These are phyloP conservation scores for Bambusicola thoracicus DNA, from an alignment of 2,113 vertebrate species.

Conservation along the genomic window DNA sequence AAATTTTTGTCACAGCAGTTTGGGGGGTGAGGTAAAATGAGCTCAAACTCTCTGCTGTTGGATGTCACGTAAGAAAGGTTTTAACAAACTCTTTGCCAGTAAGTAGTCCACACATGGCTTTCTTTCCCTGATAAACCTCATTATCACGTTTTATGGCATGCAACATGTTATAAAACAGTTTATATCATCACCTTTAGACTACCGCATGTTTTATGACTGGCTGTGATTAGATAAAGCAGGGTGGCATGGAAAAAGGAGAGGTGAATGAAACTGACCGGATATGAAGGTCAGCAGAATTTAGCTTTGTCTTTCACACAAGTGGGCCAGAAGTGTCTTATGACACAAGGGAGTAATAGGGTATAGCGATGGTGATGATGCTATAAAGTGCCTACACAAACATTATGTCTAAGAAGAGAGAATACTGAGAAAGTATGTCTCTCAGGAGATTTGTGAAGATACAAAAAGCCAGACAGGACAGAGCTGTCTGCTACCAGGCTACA, in stretches of 20 bases:
- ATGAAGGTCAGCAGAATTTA: neutral
- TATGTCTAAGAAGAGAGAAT: neutral
- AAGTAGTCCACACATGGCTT: neutral
- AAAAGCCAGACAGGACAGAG: neutral
- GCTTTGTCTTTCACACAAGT: neutral
- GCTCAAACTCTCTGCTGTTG: neutral
- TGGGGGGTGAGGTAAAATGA: neutral
- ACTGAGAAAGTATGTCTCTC: neutral
- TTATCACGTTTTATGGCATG: constrained; percentile 3
- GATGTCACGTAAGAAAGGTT: neutral
- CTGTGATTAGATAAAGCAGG: neutral
- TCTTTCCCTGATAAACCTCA: neutral
- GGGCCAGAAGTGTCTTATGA: neutral
- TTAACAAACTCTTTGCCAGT: neutral
- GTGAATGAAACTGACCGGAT: neutral
- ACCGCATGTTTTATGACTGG: neutral
- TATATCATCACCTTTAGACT: constrained; percentile 9
- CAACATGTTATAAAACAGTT: neutral
- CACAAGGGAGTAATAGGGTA: neutral
- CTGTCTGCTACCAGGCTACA: neutral
- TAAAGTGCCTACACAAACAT: neutral
- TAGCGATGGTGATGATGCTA: neutral
- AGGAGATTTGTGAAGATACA: neutral
- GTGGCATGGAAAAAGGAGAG: neutral
- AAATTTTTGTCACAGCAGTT: neutral